phyloP scores from a whole-genome alignment of 2,797 vertebrate genomes.

The Hirundo rustica region DNA sequence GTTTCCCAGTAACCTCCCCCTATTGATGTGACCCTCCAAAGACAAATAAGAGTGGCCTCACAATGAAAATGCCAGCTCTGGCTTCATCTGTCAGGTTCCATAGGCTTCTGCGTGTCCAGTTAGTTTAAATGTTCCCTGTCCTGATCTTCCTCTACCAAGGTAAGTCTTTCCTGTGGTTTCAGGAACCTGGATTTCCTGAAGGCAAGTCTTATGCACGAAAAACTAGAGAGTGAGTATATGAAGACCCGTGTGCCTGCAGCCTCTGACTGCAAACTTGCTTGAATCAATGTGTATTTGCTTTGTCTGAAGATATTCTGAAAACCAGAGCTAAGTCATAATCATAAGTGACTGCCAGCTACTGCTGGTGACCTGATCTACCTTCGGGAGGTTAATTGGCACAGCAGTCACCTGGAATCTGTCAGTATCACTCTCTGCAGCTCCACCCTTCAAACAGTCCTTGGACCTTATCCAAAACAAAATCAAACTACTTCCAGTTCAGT shows the following conservation, averaged over 20 bases:
- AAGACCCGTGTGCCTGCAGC: constrained; percentile 76
- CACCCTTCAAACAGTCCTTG: constrained; percentile 81
- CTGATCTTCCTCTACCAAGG: neutral
- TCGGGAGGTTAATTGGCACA: constrained; percentile 85
- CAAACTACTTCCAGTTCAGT: constrained; percentile 79
- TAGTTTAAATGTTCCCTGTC: neutral
- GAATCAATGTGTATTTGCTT: constrained; percentile 82
- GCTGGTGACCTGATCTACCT: constrained; percentile 84
- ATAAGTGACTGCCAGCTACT: constrained; percentile 81
- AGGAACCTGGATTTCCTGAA: neutral
- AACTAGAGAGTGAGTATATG: neutral
- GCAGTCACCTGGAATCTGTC: constrained; percentile 85
- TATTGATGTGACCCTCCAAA: neutral
- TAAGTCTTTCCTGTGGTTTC: neutral
- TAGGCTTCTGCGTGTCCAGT: neutral
- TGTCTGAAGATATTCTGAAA: constrained; percentile 83
- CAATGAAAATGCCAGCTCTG: neutral
- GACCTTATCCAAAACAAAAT: constrained; percentile 87
- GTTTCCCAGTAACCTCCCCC: neutral
- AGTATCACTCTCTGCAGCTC: constrained; percentile 80
- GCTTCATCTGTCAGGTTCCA: neutral
- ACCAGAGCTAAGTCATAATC: constrained; percentile 85
- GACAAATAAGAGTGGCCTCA: neutral
- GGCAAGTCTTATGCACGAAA: neutral
- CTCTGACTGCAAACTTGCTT: constrained; percentile 84